Conservation (phyloP, 1,140 invertebrate species). For the Holotrichia oblita region DNA sequence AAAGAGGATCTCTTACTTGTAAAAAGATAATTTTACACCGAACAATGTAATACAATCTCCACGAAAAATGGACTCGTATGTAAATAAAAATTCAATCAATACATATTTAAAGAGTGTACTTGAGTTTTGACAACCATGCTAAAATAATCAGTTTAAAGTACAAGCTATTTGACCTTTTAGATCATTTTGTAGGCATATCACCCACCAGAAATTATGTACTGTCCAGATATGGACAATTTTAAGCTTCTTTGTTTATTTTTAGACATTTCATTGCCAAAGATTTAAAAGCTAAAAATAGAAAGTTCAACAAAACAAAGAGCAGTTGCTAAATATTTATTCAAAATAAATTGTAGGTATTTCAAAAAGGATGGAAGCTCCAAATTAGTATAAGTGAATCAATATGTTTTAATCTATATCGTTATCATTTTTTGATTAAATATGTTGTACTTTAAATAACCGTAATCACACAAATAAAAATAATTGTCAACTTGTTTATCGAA, state of each 20-base stretch:
- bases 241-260: not conserved
- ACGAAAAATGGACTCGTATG: too few relatives aligned
- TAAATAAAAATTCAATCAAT: too few relatives aligned
- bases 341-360: too few relatives aligned
- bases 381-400: too few relatives aligned
- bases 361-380: too few relatives aligned
- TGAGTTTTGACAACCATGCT: not conserved
- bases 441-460: not conserved
- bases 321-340: too few relatives aligned
- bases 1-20: too few relatives aligned
- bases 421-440: not conserved
- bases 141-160: conserved; percentile 14
- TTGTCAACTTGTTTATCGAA: not conserved
- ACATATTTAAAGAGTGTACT: too few relatives aligned
- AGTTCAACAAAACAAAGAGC: too few relatives aligned
- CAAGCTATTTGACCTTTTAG: not conserved
- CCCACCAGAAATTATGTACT: not conserved
- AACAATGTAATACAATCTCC: too few relatives aligned
- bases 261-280: not conserved
- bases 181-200: not conserved
- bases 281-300: too few relatives aligned
- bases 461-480: not conserved
- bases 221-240: not conserved
- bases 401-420: not conserved
- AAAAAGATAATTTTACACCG: too few relatives aligned